Evolutionary conservation across 2,888 invertebrate species (phyloP).

Genomic region (Drosophila rellima): DNA sequence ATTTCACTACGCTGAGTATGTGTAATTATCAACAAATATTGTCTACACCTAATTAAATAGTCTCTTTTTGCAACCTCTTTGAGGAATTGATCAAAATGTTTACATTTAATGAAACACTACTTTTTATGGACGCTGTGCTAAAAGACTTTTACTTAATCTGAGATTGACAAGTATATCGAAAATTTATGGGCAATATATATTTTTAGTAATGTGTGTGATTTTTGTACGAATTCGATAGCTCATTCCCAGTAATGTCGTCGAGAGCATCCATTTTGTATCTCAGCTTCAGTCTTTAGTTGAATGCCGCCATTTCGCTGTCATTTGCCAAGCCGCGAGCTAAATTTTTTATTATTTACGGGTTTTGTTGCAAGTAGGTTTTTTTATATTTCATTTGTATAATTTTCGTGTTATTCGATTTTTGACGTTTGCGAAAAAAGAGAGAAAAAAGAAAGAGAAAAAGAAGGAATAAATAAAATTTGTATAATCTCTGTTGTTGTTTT

Average conservation of each 20-base stretch:
- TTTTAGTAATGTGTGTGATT: conserved; percentile 7
- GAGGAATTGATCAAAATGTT: not conserved
- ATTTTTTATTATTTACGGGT: conserved; percentile 37
- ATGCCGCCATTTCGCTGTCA: conserved; percentile 53
- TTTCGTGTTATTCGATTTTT: conserved; percentile 37
- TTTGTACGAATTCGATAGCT: conserved; percentile 15
- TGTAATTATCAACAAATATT: conserved; percentile 23
- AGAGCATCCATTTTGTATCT: conserved; percentile 52
- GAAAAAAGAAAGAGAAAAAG: conserved; percentile 78
- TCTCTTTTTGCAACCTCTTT: not conserved
- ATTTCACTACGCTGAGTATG: conserved; percentile 52
- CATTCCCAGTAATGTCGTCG: conserved; percentile 49
- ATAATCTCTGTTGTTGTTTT: conserved; percentile 74
- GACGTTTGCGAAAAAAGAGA: conserved; percentile 65
- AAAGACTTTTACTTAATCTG: not conserved
- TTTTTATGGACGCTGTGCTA: not conserved
- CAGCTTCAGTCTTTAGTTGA: conserved; percentile 57
- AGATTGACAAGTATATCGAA: not conserved
- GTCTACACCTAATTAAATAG: conserved; percentile 7
- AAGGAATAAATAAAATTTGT: conserved; percentile 76
- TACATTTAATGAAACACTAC: not conserved
- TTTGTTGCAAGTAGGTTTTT: conserved; percentile 35
- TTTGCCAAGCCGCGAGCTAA: conserved; percentile 40
- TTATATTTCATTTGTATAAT: conserved; percentile 24
- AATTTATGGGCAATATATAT: not conserved